These are phyloP conservation scores for Drosophila incognita DNA, from an alignment of 2,888 invertebrate species.

Conservation along the genomic window DNA sequence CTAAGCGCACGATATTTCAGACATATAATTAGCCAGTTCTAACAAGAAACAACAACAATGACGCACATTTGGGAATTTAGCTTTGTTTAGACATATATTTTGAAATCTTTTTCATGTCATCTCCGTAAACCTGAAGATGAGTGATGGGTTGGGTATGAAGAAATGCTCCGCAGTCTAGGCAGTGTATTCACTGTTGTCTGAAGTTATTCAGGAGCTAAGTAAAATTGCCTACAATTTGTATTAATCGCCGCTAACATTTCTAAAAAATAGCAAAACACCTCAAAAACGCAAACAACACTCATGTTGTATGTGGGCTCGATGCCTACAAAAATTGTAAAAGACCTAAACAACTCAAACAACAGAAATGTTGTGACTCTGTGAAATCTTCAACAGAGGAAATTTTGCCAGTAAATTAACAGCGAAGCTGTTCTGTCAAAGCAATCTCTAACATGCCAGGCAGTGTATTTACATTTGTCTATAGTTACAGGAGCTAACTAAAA, in stretches of 20 bases:
- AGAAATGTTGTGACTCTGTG: not conserved
- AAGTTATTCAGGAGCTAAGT: conserved; percentile 3
- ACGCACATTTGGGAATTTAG: conserved; percentile 6
- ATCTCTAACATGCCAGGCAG: too few relatives aligned
- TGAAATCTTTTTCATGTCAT: conserved; percentile 1
- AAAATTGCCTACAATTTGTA: not conserved
- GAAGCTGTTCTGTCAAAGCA: conserved; percentile 11
- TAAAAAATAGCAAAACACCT: not conserved
- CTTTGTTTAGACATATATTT: not conserved
- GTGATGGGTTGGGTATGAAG: not conserved
- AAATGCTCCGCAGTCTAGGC: not conserved
- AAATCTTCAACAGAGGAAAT: conserved; percentile 4
- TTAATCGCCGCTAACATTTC: not conserved
- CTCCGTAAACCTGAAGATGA: conserved; percentile 1
- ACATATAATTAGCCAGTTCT: conserved; percentile 35
- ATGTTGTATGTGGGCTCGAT: not conserved
- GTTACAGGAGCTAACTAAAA: not conserved
- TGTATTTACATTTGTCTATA: not conserved
- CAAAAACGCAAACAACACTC: too few relatives aligned
- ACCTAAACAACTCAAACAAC: not conserved
- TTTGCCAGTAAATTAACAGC: conserved; percentile 31
- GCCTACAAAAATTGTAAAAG: too few relatives aligned
- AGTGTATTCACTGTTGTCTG: conserved; percentile 4
- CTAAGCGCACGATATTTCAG: conserved; percentile 20
- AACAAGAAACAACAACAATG: conserved; percentile 14